Conservation (phyloP, 2,797 vertebrate species). For the Erpetoichthys calabaricus region DNA sequence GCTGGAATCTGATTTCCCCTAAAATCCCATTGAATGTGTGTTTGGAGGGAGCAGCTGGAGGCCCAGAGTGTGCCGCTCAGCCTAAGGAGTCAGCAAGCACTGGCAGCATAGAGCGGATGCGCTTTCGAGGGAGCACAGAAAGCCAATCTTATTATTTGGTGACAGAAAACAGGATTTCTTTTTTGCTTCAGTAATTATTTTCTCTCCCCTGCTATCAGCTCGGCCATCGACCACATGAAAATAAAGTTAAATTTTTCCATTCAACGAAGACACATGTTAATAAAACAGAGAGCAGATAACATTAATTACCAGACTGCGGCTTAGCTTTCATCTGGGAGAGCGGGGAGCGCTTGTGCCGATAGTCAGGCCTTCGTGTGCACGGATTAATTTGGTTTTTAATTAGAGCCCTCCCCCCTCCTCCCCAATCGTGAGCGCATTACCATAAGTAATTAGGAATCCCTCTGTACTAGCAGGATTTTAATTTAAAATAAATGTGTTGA, state of each 20-base stretch:
- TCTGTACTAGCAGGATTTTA: slow-evolving; percentile 32
- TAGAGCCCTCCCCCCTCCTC: slow-evolving; percentile 23
- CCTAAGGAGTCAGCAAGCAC: neutral
- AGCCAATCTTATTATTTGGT: neutral
- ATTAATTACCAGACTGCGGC: slow-evolving; percentile 55
- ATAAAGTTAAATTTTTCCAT: slow-evolving; percentile 41
- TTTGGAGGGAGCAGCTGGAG: no score
- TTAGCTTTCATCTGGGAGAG: slow-evolving; percentile 26
- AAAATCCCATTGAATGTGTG: no score
- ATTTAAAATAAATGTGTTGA: slow-evolving; percentile 48
- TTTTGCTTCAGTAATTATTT: slow-evolving; percentile 34
- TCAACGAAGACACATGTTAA: slow-evolving; percentile 57
- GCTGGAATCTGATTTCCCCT: no score
- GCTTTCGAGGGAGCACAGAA: slow-evolving; percentile 5
- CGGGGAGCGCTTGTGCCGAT: slow-evolving; percentile 21
- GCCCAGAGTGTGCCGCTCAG: neutral
- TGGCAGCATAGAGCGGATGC: neutral
- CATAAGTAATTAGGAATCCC: slow-evolving; percentile 57
- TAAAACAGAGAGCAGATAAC: slow-evolving; percentile 55
- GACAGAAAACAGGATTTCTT: slow-evolving; percentile 10
- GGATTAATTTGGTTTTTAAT: slow-evolving; percentile 58
- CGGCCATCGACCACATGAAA: slow-evolving; percentile 34
- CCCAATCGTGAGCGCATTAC: slow-evolving; percentile 31
- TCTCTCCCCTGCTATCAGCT: slow-evolving; percentile 33
- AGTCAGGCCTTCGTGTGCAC: slow-evolving; percentile 29